Percentiles rank a stretch among this genome's conserved stretches.
phyloP scores from a whole-genome alignment of 2,888 invertebrate genomes.

The Tinea trinotella region DNA sequence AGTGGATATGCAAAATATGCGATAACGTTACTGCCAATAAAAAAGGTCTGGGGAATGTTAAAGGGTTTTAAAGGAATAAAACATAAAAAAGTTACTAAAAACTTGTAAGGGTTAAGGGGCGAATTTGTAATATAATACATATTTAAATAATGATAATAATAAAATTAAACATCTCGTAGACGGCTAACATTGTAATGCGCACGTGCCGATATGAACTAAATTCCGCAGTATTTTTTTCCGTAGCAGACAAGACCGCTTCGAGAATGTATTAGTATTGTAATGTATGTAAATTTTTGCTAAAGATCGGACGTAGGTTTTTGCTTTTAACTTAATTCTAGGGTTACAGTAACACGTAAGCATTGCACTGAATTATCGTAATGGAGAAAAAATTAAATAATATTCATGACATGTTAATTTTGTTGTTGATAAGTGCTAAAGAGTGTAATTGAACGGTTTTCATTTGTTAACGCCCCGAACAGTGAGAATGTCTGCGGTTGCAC shows the following conservation, averaged over 20 bases:
- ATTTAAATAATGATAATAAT: slow-evolving; percentile 4
- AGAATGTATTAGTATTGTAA: slow-evolving; percentile 52
- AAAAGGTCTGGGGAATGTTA: not conserved
- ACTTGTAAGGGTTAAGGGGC: too few species aligned
- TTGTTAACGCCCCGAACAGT: slow-evolving; percentile 23
- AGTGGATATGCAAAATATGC: not conserved
- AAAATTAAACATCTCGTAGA: slow-evolving; percentile 10
- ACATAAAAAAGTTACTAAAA: not conserved
- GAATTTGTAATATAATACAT: not conserved
- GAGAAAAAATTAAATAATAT: slow-evolving; percentile 64
- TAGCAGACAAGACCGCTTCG: slow-evolving; percentile 3
- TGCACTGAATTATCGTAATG: slow-evolving; percentile 43
- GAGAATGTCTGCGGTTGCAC: slow-evolving; percentile 18
- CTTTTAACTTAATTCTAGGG: slow-evolving; percentile 56
- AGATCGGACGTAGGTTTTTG: slow-evolving; percentile 48
- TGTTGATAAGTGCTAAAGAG: slow-evolving; percentile 54
- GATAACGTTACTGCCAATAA: not conserved
- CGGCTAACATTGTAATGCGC: slow-evolving; percentile 12
- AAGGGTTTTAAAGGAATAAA: not conserved
- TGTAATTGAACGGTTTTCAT: slow-evolving; percentile 49
- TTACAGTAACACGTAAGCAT: slow-evolving; percentile 20
- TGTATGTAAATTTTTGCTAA: slow-evolving; percentile 56
- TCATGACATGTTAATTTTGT: slow-evolving; percentile 65
- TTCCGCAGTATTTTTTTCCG: slow-evolving; percentile 20
- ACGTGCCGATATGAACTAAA: slow-evolving; percentile 20